Evolutionary conservation across 2,888 invertebrate species (phyloP), one percentile per base, ranked within the genome.

Genomic region (Iselma pallidipennis): DNA sequence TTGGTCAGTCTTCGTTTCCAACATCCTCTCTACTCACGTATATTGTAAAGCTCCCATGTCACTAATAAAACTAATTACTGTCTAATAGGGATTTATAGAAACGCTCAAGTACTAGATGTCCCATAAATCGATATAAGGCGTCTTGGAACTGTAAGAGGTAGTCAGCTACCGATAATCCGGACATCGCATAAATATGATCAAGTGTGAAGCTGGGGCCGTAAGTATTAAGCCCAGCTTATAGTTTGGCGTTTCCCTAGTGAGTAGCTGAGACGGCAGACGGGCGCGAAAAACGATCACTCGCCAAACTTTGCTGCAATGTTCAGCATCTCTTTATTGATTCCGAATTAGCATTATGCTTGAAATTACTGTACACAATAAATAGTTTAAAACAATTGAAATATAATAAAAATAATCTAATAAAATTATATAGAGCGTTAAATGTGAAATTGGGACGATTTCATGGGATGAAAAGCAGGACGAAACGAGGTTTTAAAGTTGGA

Each of bases 121-220:
- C 73, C 78, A 79, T 80, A 80, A 81, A 81, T 82, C 80, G 80
- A 82, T 82, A 79, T 78, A 77, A 76, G 73, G 78, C 80, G 78
- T 79, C 79, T 79, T 80, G 77, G 76, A 80, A 78, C 77, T 78
- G 76, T 76, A 78, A 78, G 79, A 76, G 78, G 78, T 76, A 79
- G 79, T 76, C 79, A 76, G 74, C 78, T 71, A 75, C 78, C 80
- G 82, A 82, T 82, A 82, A 82, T 82, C 82, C 81, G 77, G 77
- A 78, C 81, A 81, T 81, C 81, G 81, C 82, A 82, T 82, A 82
- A 82, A 82, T 82, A 82, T 82, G 82, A 82, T 82, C 82, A 80
- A 82, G 81, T 82, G 81, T 82, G 81, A 81, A 81, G 78, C 81
- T 79, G 75, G 80, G 79, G 77, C 79, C 77, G 79, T 77, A 78